Conservation (phyloP, 2,113 vertebrate genomes). For the Ptilonorhynchus violaceus region DNA sequence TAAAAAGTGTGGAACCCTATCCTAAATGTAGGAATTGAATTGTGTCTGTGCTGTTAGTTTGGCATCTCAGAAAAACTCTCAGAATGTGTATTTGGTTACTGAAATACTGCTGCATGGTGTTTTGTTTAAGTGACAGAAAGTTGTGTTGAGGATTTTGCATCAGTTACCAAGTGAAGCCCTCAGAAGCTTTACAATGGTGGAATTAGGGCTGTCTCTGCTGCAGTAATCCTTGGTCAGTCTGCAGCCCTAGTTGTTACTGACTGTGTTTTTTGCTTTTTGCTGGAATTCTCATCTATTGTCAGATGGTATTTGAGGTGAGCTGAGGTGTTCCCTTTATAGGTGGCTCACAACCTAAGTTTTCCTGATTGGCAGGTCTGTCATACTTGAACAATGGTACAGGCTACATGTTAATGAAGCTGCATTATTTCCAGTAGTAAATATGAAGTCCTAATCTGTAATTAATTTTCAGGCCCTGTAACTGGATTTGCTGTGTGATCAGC, state of each 20-base stretch:
- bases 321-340: background rate
- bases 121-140: background rate
- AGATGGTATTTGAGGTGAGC: background rate
- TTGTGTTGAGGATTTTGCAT: background rate
- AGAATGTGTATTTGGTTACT: background rate
- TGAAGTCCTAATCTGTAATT: background rate
- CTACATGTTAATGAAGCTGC: background rate
- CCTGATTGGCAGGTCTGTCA: background rate
- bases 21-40: background rate
- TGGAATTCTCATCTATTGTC: background rate
- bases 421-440: background rate
- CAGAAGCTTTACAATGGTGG: background rate
- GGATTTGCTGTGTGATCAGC: background rate
- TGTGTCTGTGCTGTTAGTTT: background rate
- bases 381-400: background rate
- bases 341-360: background rate
- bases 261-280: background rate
- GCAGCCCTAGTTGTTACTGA: background rate
- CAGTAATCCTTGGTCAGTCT: background rate
- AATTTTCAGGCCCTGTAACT: background rate
- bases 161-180: background rate
- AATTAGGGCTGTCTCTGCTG: background rate
- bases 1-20: background rate
- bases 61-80: rapidly evolving
- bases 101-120: background rate